A percentile compares a stretch with the other conserved stretches of the same genome.
Conservation (phyloP, 1,140 invertebrate genomes). For the Drosophila saltans region DNA sequence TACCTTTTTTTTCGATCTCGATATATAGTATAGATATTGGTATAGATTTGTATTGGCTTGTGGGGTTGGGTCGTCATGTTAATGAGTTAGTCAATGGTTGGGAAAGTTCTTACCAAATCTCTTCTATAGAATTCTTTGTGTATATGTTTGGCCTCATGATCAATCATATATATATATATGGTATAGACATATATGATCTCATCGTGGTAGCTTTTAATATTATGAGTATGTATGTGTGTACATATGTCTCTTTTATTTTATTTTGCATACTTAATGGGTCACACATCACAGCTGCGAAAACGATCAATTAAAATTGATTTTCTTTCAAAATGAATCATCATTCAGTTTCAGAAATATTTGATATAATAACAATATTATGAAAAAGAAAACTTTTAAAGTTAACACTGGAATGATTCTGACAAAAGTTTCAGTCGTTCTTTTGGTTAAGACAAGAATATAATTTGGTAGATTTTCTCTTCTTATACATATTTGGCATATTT, state of each 20-base stretch:
- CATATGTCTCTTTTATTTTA: conserved; percentile 19
- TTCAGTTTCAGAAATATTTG: not conserved
- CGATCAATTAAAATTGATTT: conserved; percentile 13
- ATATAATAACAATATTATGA: too few species aligned
- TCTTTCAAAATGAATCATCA: conserved; percentile 22
- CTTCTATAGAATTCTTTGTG: conserved; percentile 14
- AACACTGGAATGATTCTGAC: too few species aligned
- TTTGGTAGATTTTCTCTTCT: too few species aligned
- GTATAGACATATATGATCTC: conserved; percentile 4
- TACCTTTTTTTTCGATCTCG: not conserved
- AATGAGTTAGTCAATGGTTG: conserved; percentile 48
- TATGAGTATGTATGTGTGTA: not conserved
- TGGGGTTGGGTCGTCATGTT: conserved; percentile 40
- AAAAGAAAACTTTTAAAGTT: too few species aligned
- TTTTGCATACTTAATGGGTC: conserved; percentile 24
- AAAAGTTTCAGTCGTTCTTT: too few species aligned
- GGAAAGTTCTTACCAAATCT: conserved; percentile 16
- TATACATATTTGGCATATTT: too few species aligned
- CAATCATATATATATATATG: conserved; percentile 10
- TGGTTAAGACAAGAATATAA: too few species aligned
- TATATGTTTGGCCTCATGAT: not conserved
- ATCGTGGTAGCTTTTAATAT: conserved; percentile 4
- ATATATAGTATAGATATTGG: conserved; percentile 10
- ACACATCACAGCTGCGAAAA: not conserved
- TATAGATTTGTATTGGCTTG: conserved; percentile 22